A percentile compares a stretch with the other conserved stretches of the same genome.
Conservation (phyloP, 1,140 invertebrate species). For the Drosophila pallidifrons region DNA sequence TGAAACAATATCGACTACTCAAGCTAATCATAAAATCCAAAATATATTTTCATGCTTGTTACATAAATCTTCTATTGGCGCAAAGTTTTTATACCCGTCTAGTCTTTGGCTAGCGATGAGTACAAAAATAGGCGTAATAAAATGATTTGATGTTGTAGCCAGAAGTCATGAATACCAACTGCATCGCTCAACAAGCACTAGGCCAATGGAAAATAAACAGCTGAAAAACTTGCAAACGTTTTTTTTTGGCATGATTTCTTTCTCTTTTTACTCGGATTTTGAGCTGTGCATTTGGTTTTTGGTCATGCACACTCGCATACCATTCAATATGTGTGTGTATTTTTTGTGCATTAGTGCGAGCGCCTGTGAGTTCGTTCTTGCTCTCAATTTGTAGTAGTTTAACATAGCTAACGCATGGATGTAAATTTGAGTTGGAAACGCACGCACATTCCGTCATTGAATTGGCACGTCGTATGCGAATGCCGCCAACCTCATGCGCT, state of each 20-base stretch:
- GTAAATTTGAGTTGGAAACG: constrained; percentile 58
- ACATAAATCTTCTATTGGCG: too few relatives aligned
- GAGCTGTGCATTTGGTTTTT: constrained; percentile 33
- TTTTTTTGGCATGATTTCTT: not conserved
- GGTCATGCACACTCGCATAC: constrained; percentile 21
- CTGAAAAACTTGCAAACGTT: constrained; percentile 15
- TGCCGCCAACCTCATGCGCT: not conserved
- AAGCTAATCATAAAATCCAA: too few relatives aligned
- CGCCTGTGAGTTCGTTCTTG: constrained; percentile 42
- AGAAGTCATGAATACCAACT: constrained; percentile 2
- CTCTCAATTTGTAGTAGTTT: constrained; percentile 49
- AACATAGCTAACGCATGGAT: constrained; percentile 47
- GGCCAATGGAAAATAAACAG: constrained; percentile 43
- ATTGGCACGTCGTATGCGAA: constrained; percentile 67
- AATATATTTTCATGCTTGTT: too few relatives aligned
- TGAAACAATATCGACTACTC: too few relatives aligned
- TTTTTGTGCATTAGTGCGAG: constrained; percentile 15
- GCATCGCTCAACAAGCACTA: constrained; percentile 40
- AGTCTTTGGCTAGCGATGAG: too few relatives aligned
- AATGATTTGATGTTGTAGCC: not conserved
- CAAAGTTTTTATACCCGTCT: too few relatives aligned
- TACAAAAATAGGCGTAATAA: not conserved
- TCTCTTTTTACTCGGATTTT: constrained; percentile 25
- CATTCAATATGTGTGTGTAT: not conserved
- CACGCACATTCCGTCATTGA: constrained; percentile 74